Conservation (phyloP, 2,113 vertebrate genomes). For the Corythoichthys haematopterus region DNA sequence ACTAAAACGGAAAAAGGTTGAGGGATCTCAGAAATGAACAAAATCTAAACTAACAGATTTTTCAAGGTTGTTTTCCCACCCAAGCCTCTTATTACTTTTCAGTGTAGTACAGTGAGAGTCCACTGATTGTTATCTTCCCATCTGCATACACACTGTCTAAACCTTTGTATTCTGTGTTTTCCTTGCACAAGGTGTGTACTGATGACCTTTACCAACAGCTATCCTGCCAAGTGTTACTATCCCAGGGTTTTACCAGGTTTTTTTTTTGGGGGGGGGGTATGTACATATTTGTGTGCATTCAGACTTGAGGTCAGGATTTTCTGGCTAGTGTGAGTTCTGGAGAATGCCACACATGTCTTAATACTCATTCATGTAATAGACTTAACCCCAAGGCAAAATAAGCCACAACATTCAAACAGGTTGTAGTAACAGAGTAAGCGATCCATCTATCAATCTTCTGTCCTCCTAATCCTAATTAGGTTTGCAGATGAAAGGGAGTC, state of each 20-base stretch:
- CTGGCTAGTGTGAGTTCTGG: not conserved
- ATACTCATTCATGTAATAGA: not conserved
- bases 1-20: too few relatives aligned
- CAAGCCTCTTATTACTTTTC: constrained; percentile 16
- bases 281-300: not conserved
- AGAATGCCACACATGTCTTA: not conserved
- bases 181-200: constrained; percentile 20
- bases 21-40: not conserved
- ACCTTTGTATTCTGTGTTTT: constrained; percentile 6
- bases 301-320: not conserved
- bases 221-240: constrained; percentile 33
- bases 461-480: not conserved
- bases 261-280: not conserved
- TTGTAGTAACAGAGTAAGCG: too few relatives aligned
- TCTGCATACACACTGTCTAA: constrained; percentile 27
- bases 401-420: too few relatives aligned
- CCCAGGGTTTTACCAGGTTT: constrained; percentile 31
- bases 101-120: constrained; percentile 12
- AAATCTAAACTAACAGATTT: constrained; percentile 1
- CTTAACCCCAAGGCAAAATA: not conserved
- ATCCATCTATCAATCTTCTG: not conserved
- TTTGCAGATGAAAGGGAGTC: not conserved
- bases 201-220: constrained; percentile 52
- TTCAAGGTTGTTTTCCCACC: constrained; percentile 8
- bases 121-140: constrained; percentile 23